phyloP scores from a whole-genome alignment of 2,113 vertebrate genomes.

The Oryzias woworae region DNA sequence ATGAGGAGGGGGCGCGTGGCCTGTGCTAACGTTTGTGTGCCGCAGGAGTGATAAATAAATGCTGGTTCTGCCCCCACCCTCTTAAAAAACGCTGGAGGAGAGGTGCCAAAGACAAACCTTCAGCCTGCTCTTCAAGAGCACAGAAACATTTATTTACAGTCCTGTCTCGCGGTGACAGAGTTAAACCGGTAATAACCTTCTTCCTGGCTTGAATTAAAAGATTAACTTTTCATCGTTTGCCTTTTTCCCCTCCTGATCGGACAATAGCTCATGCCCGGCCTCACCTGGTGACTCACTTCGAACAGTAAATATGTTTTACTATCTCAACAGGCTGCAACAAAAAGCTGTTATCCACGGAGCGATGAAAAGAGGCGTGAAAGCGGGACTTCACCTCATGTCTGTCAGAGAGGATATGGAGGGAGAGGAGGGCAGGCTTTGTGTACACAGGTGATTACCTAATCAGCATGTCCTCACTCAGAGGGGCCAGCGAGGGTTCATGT shows the following conservation, averaged over 20 bases:
- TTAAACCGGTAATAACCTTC: constrained; percentile 41
- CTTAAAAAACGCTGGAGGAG: neutral
- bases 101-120: neutral
- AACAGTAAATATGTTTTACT: constrained; percentile 63
- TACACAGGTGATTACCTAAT: constrained; percentile 82
- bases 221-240: constrained; percentile 75
- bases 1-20: constrained; percentile 44
- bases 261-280: constrained; percentile 54
- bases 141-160: constrained; percentile 10
- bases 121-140: constrained; percentile 7
- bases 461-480: constrained; percentile 69
- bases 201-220: constrained; percentile 67
- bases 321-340: constrained; percentile 43
- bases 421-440: constrained; percentile 68
- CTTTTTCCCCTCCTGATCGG: constrained; percentile 30
- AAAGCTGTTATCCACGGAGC: constrained; percentile 55
- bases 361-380: constrained; percentile 69
- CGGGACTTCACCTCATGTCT: constrained; percentile 62
- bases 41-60: constrained; percentile 11
- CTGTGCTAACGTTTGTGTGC: constrained; percentile 47
- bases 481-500: constrained; percentile 75
- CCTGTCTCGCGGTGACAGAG: constrained; percentile 19
- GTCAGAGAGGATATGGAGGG: constrained; percentile 65
- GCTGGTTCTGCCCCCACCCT: neutral
- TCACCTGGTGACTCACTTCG: constrained; percentile 65